Percentiles rank a stretch among this genome's conserved stretches.
These are phyloP conservation scores for Malurus cyaneus DNA, from an alignment of 2,113 vertebrate species.

Conservation along the genomic window DNA sequence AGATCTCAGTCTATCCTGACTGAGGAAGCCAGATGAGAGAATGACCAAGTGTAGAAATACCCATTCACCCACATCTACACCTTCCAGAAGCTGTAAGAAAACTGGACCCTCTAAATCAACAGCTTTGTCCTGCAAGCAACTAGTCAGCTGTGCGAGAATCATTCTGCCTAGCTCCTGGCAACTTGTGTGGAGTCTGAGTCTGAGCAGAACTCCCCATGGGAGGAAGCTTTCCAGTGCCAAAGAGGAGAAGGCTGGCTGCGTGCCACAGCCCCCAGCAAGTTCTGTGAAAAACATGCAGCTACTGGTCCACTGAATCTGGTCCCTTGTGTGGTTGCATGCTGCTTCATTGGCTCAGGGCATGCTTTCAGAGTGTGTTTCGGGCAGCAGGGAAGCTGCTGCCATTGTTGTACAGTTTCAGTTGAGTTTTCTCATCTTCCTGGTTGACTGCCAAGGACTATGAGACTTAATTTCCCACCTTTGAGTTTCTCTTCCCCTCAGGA, in stretches of 20 bases:
- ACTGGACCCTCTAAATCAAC: background rate
- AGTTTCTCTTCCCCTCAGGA: constrained; percentile 7
- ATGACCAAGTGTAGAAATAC: background rate
- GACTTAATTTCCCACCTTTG: constrained; percentile 32
- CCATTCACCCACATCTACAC: background rate
- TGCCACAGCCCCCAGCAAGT: background rate
- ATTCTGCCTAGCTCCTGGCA: background rate
- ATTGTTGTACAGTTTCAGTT: background rate
- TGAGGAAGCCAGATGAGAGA: background rate
- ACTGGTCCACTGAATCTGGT: background rate
- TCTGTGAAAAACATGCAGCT: background rate
- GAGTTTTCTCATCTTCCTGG: constrained; percentile 26
- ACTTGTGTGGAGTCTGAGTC: background rate
- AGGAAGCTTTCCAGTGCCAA: background rate
- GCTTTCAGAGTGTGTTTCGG: background rate
- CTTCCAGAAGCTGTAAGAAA: background rate
- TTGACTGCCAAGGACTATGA: constrained; percentile 31
- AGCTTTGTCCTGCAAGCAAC: background rate
- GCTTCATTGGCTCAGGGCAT: background rate
- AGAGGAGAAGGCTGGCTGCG: background rate
- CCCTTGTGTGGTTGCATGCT: background rate
- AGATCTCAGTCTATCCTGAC: background rate
- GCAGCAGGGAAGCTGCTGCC: background rate
- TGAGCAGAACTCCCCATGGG: background rate
- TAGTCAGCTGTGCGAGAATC: background rate